Base-by-base conservation (phyloP, 2,797 vertebrate genomes). In the Mormyrops attenuatus region DNA sequence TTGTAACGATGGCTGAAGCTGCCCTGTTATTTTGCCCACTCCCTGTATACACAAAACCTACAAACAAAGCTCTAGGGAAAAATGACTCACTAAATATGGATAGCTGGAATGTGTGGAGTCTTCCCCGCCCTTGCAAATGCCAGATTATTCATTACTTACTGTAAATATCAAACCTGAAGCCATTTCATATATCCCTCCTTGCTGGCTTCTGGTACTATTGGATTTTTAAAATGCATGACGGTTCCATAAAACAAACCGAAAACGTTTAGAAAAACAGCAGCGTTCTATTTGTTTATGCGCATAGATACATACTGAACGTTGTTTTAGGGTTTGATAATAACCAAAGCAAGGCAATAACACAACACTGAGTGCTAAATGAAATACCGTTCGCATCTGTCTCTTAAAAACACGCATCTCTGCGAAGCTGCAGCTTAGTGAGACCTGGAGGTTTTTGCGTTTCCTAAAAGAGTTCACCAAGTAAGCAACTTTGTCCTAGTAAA, bases 321-420 rank as follows among this genome's bases (percentile, higher is more conserved):
- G 26, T 86, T 47, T 86, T 86, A 86, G 50, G 50, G 1, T 38
- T 55, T n/a, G 7, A 44, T 82, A 44, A 82, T 82, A 87, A n/a
- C 15, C 53, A 87, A 87, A 60, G 30, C 52, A 57, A 60, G 85
- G 15, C 85, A 85, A 38, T n/a, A 87, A 55, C 85, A n/a, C 34
- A n/a, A 87, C 53, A 87, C 47, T 30, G 34, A 60, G 13, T 38
- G 85, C 52, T 87, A 87, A 60, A 87, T 87, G 44, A 60, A 87
- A 57, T 57, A n/a, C 53, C 5, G 85, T 57, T 87, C 30, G 50
- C 85, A 60, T 87, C 85, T 52, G 30, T 87, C 85, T 60, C 30
- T 60, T 87, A 38, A 85, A 87, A 30, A 87, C 85, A 34, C n/a
- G 52, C 52, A 41, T 57, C 85, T 15, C 15, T 15, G 53, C 6